Evolutionary conservation across 1,140 invertebrate species (phyloP).

Genomic region (Pseudomyrmex cubaensis): DNA sequence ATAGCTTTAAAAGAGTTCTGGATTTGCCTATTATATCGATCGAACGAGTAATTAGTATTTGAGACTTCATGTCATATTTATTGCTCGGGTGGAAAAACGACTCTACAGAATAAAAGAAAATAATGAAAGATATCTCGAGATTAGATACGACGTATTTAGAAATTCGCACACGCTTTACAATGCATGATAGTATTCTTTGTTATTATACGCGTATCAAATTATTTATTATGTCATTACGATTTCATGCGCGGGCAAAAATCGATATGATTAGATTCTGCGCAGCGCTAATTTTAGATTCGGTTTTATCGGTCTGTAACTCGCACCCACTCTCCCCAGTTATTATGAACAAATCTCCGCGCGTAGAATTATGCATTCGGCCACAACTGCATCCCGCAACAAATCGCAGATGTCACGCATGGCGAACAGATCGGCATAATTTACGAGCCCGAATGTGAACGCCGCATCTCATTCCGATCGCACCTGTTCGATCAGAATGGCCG

Average conservation of each 20-base stretch:
- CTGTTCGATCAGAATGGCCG: constrained; percentile 67
- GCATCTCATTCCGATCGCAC: constrained; percentile 70
- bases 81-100: too few species aligned
- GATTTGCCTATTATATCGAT: too few species aligned
- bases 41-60: too few species aligned
- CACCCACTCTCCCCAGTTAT: neutral
- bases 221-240: neutral
- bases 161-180: neutral
- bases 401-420: constrained; percentile 65
- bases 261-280: constrained; percentile 7
- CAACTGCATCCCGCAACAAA: constrained; percentile 58
- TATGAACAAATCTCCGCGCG: constrained; percentile 21
- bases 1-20: too few species aligned
- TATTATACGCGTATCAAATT: neutral
- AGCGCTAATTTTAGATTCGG: constrained; percentile 20
- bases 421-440: constrained; percentile 66
- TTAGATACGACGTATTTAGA: too few species aligned
- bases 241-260: neutral
- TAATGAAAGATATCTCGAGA: too few species aligned
- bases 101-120: too few species aligned
- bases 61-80: too few species aligned
- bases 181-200: neutral
- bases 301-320: constrained; percentile 1
- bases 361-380: constrained; percentile 60
- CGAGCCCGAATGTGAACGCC: constrained; percentile 57